Evolutionary conservation across 2,113 vertebrate genomes (phyloP), one percentile per base, ranked within the genome.

Genomic region (Gnathonemus longibarbis): DNA sequence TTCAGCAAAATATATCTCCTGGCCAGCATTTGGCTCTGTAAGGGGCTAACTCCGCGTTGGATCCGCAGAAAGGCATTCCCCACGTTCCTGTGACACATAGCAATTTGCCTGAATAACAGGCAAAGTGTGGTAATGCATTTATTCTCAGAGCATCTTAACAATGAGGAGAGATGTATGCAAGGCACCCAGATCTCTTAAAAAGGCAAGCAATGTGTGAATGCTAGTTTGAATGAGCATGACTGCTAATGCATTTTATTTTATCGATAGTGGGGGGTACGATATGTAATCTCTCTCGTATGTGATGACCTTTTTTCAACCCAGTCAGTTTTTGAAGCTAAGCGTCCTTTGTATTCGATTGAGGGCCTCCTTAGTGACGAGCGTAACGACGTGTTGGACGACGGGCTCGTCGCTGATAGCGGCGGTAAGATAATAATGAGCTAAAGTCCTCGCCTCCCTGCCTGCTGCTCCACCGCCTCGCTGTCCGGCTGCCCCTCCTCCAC

Each of bases 1-100:
- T 85, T 85, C 42, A 48, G 46, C 83, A 85, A n/a, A 85, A 85
- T 49, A 27, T 49, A 85, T 49, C 83, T 85, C 45, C 46, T 85
- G 19, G 46, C 83, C 46, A 49, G 83, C 46, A 24, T 85, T 85
- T 49, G 83, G 42, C 83, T 85, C 42, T 49, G 42, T 11, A 9
- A 46, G 35, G 19, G 83, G 46, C 83, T 46, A 49, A 85, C 10
- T 48, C 46, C 3, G 3, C 11, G 39, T 21, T n/a, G 42, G 7
- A 85, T 49, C 83, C 1, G 45, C 10, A 49, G 83, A 49, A 85
- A 49, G 45, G 21, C 21, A 39, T 52, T 87, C 49, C 49, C 85
- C 45, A 24, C 24, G 2, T 50, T 31, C 11, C n/a, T n/a, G 24
- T 53, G 46, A 48, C 27, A 87, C 83, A 49, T 24, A 49, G 46